These are phyloP conservation scores for Papio anubis DNA, from an alignment of 2,113 vertebrate species.

Conservation along the genomic window DNA sequence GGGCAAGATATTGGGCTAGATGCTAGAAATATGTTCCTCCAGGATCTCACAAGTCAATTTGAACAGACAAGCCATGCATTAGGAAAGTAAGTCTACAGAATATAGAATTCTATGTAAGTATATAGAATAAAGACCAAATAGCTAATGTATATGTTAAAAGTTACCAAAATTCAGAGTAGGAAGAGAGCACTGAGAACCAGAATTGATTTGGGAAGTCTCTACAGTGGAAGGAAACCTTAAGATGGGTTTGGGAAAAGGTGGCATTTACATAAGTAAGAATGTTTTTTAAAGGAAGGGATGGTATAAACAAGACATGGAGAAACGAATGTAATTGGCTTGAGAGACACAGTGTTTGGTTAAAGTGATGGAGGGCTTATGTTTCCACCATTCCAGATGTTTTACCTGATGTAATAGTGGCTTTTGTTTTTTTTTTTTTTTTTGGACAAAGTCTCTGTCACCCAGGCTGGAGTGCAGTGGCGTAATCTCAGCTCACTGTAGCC, in stretches of 20 bases:
- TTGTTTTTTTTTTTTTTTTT: background rate
- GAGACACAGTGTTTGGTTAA: background rate
- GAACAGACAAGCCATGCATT: background rate
- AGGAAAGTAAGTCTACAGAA: background rate
- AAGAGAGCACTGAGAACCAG: background rate
- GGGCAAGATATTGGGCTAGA: background rate
- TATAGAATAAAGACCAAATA: background rate
- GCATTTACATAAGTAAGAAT: slow-evolving; percentile 28
- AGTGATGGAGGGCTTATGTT: background rate
- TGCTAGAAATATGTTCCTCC: background rate
- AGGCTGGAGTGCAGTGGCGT: too few species aligned
- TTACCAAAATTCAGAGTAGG: slow-evolving; percentile 38
- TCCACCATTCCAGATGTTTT: background rate
- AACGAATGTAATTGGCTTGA: background rate
- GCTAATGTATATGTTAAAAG: background rate
- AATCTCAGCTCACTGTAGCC: too few species aligned
- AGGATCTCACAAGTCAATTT: background rate
- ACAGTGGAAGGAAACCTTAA: background rate
- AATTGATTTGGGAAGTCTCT: slow-evolving; percentile 44
- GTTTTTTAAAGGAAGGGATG: background rate
- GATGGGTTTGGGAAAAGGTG: background rate
- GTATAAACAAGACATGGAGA: background rate
- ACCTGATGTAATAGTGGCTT: slow-evolving; percentile 1
- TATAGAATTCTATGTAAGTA: background rate
- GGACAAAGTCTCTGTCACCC: too few species aligned